Evolutionary conservation across 2,888 invertebrate species (phyloP).

Genomic region (Parnassius orleans): DNA sequence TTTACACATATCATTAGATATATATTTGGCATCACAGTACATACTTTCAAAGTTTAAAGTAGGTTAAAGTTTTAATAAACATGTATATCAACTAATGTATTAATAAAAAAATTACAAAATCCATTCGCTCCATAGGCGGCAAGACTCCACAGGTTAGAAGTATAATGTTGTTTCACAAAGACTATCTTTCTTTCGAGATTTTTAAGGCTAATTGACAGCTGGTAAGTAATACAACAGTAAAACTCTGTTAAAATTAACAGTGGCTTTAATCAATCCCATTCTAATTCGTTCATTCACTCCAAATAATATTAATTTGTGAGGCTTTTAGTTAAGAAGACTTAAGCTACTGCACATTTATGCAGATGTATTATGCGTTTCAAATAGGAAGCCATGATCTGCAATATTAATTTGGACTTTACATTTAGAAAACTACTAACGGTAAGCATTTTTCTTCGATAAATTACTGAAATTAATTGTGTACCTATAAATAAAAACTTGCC

Average conservation of each 20-base stretch:
- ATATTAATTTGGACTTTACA: too few relatives aligned
- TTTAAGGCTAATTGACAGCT: slow-evolving; percentile 1
- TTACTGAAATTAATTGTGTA: too few relatives aligned
- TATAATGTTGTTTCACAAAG: too few relatives aligned
- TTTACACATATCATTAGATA: slow-evolving; percentile 60
- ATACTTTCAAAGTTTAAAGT: slow-evolving; percentile 44
- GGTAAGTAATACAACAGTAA: not conserved
- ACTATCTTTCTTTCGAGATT: not conserved
- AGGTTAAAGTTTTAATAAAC: slow-evolving; percentile 37
- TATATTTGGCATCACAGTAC: slow-evolving; percentile 76
- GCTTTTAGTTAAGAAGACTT: slow-evolving; percentile 6
- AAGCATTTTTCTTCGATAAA: too few relatives aligned
- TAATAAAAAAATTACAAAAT: slow-evolving; percentile 21
- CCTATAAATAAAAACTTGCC: too few relatives aligned
- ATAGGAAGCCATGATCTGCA: too few relatives aligned
- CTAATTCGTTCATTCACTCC: not conserved
- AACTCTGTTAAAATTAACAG: not conserved
- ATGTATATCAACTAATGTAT: slow-evolving; percentile 33
- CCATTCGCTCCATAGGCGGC: slow-evolving; percentile 14
- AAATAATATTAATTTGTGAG: not conserved
- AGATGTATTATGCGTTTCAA: not conserved
- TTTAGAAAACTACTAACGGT: too few relatives aligned
- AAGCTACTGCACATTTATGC: slow-evolving; percentile 2
- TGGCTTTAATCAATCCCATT: not conserved
- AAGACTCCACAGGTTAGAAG: slow-evolving; percentile 3